Base-by-base conservation (phyloP, 1,140 invertebrate species). In the Brachionus rotundiformis region DNA sequence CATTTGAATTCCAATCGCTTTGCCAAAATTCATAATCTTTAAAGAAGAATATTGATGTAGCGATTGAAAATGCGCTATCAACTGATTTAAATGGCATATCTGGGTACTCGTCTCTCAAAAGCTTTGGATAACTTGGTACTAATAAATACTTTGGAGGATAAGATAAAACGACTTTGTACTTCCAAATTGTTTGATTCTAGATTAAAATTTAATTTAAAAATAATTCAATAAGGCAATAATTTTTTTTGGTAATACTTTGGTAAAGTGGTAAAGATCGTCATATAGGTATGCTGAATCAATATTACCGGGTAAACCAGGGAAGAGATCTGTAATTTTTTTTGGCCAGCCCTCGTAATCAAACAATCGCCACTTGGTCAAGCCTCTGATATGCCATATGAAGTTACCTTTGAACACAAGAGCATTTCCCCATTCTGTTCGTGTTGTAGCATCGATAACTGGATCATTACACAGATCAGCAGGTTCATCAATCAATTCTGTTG, bases 11-110 rank as follows among this genome's bases (percentile, higher is more conserved):
- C 76, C 76, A 79, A 79, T 79, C 76, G 47, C 76, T 79, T 61
- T 79, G 76, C 76, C 76, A 79, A 61, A 79, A 79, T 39, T 79
- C 76, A 25, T 79, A 79, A 59, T 79, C 76, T 79, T 79, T 79
- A 29, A 79, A 79, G 23, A 79, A 79, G 16, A 79, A 79, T 29
- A 79, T 79, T 16, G 76, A 79, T 59, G 76, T 27, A 19, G 76
- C 76, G 23, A 79, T 79, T 59, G 76, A 79, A 79, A 79, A 79
- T 2, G 76, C 76, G 59, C 76, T 79, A 41, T 79, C 76, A 33
- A 79, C 33, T 25, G 47, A 59, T 79, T 79, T 79, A 59, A 79
- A 79, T 11, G 76, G 76, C 11, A 79, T 79, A 33, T 79, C 76
- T 33, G 44, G 76, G 31, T 79, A 79, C 25, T 79, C 76, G 54